A percentile compares a stretch with the other conserved stretches of the same genome.
Conservation (phyloP, 2,113 vertebrate species). For the Microtus richardsoni region DNA sequence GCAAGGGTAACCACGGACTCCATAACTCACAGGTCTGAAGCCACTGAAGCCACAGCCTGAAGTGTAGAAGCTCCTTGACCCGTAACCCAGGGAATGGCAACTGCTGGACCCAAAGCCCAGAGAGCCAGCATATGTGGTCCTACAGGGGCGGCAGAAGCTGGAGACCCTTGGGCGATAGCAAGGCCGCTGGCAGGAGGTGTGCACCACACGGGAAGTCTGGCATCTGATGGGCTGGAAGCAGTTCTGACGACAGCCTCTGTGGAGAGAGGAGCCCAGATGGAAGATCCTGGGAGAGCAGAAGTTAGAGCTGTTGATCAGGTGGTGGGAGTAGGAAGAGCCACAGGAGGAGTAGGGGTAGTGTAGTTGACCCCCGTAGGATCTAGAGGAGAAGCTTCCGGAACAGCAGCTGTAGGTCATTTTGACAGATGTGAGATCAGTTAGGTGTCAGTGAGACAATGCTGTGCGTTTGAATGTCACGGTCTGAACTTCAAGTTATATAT, state of each 20-base stretch:
- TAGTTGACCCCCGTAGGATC: neutral
- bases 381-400: constrained; percentile 44
- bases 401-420: constrained; percentile 45
- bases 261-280: neutral
- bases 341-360: neutral
- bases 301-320: neutral
- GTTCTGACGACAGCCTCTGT: neutral
- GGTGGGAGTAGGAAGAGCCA: neutral
- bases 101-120: neutral
- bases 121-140: neutral
- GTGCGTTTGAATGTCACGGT: neutral
- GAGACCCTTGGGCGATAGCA: neutral
- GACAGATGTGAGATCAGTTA: neutral
- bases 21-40: neutral
- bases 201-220: neutral
- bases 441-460: neutral
- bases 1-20: neutral
- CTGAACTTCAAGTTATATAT: constrained; percentile 10
- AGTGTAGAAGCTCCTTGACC: neutral
- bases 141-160: neutral
- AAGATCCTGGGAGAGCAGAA: neutral
- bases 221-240: neutral
- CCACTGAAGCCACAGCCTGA: neutral
- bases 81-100: neutral
- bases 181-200: neutral